Conservation (phyloP, 2,888 invertebrate species). For the Exephanes ischioxanthus region DNA sequence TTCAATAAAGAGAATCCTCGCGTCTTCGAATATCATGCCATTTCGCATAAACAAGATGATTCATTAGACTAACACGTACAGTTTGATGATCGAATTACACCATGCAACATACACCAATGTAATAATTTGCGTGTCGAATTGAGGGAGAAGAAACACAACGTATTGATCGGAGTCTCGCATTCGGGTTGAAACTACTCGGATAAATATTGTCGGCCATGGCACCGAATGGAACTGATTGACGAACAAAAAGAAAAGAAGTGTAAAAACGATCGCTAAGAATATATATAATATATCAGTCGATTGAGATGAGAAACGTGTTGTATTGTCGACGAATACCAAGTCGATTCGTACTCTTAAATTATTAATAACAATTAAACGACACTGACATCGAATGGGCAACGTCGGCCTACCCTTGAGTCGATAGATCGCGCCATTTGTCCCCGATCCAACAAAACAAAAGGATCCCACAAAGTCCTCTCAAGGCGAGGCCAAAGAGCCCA, state of each 20-base stretch:
- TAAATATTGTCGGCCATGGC: conserved; percentile 59
- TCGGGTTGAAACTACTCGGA: conserved; percentile 9
- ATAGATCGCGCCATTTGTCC: conserved; percentile 50
- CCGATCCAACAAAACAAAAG: conserved; percentile 45
- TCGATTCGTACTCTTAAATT: conserved; percentile 44
- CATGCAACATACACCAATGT: conserved; percentile 9
- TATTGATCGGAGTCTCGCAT: background rate
- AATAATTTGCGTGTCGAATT: background rate
- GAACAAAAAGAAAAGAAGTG: conserved; percentile 1
- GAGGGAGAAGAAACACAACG: background rate
- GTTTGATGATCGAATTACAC: conserved; percentile 28
- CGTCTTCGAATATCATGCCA: background rate
- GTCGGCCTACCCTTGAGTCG: conserved; percentile 83
- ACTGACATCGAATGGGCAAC: conserved; percentile 79
- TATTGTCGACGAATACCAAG: conserved; percentile 31
- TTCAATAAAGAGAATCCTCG: background rate
- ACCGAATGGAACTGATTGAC: conserved; percentile 13
- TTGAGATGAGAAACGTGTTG: conserved; percentile 11
- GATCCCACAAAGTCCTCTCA: conserved; percentile 71
- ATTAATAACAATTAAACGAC: conserved; percentile 38
- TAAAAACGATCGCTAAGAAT: conserved; percentile 46
- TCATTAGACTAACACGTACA: conserved; percentile 31
- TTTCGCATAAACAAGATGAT: conserved; percentile 24
- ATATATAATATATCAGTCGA: conserved; percentile 53
- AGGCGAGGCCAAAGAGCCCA: conserved; percentile 85